phyloP scores from a whole-genome alignment of 1,140 invertebrate species.

The Hesperophylax magnus region DNA sequence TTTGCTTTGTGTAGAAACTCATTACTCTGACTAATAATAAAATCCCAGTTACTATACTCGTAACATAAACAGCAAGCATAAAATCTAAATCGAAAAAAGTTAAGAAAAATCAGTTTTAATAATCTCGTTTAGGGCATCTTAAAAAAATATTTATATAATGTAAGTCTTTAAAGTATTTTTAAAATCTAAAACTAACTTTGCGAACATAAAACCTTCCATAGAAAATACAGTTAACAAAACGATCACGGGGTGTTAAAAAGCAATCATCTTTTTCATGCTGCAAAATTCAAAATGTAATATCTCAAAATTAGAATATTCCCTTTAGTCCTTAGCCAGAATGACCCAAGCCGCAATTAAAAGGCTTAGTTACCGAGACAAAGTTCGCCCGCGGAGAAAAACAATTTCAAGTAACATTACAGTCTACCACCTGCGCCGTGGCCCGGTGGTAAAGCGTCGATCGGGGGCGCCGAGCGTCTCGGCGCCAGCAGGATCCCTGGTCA shows the following conservation, averaged over 20 bases:
- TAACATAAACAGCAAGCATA: no score
- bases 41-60: no score
- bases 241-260: neutral
- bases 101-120: no score
- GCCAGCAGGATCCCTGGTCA: neutral
- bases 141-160: neutral
- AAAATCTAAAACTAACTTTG: no score
- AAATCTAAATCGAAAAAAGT: no score
- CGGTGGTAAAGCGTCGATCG: neutral
- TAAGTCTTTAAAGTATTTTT: neutral
- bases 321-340: conserved; percentile 15
- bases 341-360: conserved; percentile 21
- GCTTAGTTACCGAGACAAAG: conserved; percentile 1
- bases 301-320: conserved; percentile 10
- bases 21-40: no score
- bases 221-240: no score
- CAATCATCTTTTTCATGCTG: neutral
- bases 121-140: no score
- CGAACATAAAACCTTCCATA: no score
- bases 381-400: conserved; percentile 18
- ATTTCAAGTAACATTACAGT: conserved; percentile 16
- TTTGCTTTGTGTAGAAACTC: no score
- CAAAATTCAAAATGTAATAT: neutral
- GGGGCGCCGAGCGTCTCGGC: neutral
- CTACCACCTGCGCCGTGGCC: conserved; percentile 7